Evolutionary conservation across 2,113 vertebrate genomes (phyloP), one percentile per base, ranked within the genome.

Genomic region (Anser cygnoides): DNA sequence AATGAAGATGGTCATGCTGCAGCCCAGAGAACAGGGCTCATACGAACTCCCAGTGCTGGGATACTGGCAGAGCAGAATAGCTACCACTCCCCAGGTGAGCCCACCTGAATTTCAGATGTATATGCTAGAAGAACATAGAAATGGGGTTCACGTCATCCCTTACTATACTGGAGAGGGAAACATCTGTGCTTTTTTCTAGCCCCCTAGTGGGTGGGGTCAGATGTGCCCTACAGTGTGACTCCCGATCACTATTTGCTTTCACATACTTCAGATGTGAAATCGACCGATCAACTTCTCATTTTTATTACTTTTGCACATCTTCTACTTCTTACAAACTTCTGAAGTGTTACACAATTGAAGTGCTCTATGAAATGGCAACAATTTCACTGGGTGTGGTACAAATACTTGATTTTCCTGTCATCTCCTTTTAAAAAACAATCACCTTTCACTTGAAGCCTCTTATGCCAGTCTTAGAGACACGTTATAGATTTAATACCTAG

Each of bases 181-280:
- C 67, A 50, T 26, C 20, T 14, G 11, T 6, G 1, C 0, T 61
- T 70, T 70, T 54, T 70, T 46, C 7, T 3, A 72, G 49, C 1
- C 0, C 17, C 0, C 7, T 39, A 4, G 6, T 25, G 3, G 29
- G 7, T 10, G 41, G 20, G 58, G 3, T 17, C 77, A 66, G 19
- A 31, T 39, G 59, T 0, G 2, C 31, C 20, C 29, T 61, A 46
- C 12, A 84, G 1, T 0, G 9, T 11, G 6, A 67, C 26, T 39
- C 10, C 17, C 31, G 20, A 23, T 7, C 26, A 49, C n/a, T 39
- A 17, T 54, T 63, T 80, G 5, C 35, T 65, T 81, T 55, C 31
- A 61, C 5, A 3, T 3, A 41, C 75, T 41, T 57, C 25, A 14
- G 9, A 70, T 70, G 18, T 41, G 3, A 89, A n/a, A 86, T 19